Percentiles rank a stretch among this genome's conserved stretches.
Conservation (phyloP, 2,888 invertebrate species). For the Tetanocera ferruginea region DNA sequence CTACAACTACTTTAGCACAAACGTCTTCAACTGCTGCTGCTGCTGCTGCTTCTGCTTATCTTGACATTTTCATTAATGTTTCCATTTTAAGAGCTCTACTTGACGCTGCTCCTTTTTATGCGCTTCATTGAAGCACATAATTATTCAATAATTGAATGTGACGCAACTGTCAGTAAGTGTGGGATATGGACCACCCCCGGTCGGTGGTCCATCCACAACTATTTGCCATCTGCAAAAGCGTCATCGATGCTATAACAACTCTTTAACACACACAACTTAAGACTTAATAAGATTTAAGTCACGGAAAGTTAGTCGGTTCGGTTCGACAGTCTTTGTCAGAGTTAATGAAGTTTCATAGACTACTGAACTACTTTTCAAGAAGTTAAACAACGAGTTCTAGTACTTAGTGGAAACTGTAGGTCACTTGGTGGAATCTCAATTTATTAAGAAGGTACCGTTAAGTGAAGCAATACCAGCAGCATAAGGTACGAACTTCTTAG, state of each 20-base stretch:
- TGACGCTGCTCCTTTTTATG: constrained; percentile 40
- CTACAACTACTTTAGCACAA: not conserved
- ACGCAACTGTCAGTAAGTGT: constrained; percentile 48
- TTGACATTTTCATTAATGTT: constrained; percentile 21
- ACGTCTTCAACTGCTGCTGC: not conserved
- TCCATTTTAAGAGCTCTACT: constrained; percentile 7
- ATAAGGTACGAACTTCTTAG: no score
- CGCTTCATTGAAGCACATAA: constrained; percentile 56
- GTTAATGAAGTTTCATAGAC: not conserved
- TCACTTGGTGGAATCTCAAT: no score
- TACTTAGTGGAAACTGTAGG: no score
- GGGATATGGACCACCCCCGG: not conserved
- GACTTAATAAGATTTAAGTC: no score
- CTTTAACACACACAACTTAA: not conserved
- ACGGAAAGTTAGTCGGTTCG: no score
- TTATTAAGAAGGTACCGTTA: no score
- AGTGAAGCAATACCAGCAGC: no score
- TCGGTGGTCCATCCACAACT: not conserved
- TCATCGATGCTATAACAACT: not conserved
- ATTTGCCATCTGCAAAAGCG: not conserved
- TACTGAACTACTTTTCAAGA: not conserved
- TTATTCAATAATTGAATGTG: constrained; percentile 56
- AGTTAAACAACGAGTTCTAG: no score
- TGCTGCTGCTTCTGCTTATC: not conserved
- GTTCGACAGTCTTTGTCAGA: not conserved